These are phyloP conservation scores for Plestiodon gilberti DNA, from an alignment of 2,113 vertebrate genomes.

Conservation along the genomic window DNA sequence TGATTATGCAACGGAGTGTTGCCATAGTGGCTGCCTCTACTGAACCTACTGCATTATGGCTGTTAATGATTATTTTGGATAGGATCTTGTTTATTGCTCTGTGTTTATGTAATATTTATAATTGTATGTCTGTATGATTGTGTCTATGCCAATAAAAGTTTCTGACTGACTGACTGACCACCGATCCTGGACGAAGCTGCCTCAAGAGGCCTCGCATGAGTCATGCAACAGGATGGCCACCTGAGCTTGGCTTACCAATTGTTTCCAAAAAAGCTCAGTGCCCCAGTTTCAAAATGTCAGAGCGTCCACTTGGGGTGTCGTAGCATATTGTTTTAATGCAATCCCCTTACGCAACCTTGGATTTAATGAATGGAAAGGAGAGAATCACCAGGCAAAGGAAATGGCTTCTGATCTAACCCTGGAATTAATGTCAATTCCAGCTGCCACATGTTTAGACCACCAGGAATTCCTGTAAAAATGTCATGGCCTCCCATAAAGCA, in stretches of 20 bases:
- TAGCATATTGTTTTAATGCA: neutral
- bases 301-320: neutral
- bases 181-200: no score
- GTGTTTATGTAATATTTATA: no score
- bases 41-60: no score
- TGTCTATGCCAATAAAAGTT: no score
- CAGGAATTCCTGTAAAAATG: constrained; percentile 10
- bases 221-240: neutral
- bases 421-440: constrained; percentile 33
- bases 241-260: neutral
- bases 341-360: neutral
- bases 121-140: no score
- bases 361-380: neutral
- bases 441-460: constrained; percentile 50
- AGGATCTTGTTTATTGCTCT: no score
- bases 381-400: constrained; percentile 50
- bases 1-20: no score
- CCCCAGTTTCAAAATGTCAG: neutral
- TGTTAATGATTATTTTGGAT: no score
- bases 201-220: no score
- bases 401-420: constrained; percentile 29
- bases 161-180: no score
- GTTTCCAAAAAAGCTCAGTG: neutral
- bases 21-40: no score
- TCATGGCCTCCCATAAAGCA: neutral